Evolutionary conservation across 2,113 vertebrate species (phyloP).

Genomic region (Lophura nycthemera): DNA sequence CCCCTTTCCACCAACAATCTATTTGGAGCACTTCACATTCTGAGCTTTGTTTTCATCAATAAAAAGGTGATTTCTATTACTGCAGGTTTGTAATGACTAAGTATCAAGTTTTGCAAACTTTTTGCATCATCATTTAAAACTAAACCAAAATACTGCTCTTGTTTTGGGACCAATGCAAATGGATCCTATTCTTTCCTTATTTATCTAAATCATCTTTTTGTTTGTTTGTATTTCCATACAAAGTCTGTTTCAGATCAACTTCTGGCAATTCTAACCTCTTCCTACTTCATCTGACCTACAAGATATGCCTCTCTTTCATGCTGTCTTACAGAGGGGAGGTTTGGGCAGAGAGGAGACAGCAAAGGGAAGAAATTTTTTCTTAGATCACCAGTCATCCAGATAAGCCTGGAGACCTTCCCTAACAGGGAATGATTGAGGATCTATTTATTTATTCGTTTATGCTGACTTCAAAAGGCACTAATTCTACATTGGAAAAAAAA

Average conservation of each 20-base stretch:
- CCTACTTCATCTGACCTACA: constrained; percentile 23
- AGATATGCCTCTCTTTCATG: neutral
- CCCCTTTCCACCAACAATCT: neutral
- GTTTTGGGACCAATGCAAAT: neutral
- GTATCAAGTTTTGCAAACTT: neutral
- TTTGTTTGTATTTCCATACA: neutral
- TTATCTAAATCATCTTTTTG: neutral
- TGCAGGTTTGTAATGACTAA: neutral
- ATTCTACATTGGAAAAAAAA: neutral
- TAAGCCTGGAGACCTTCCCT: neutral
- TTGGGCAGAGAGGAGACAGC: neutral
- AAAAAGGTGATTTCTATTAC: neutral
- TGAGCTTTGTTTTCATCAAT: neutral
- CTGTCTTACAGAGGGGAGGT: neutral
- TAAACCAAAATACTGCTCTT: neutral
- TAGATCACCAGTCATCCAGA: neutral
- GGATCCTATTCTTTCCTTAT: neutral
- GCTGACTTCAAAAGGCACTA: neutral
- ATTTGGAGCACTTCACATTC: neutral
- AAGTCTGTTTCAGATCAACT: neutral
- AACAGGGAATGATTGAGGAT: neutral
- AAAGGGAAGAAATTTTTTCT: neutral
- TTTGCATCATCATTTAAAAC: neutral
- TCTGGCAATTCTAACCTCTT: constrained; percentile 10
- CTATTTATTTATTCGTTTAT: neutral